Evolutionary conservation across 2,113 vertebrate genomes (phyloP), one percentile per base, ranked within the genome.

Genomic region (Zonotrichia leucophrys): DNA sequence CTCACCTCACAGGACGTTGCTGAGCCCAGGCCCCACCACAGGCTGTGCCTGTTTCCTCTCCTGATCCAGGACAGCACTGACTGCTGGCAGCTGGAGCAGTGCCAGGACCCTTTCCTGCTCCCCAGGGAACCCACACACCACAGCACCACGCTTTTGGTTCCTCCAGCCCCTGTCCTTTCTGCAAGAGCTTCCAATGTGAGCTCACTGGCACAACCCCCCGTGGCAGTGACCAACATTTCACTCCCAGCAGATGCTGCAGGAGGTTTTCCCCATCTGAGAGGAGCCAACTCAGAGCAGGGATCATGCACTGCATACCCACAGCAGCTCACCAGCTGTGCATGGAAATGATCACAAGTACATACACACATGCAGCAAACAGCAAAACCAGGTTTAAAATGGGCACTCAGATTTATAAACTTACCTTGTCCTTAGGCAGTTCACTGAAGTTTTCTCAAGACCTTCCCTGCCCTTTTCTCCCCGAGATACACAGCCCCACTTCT

Each of bases 361-460:
- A 46, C 23, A 47, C 17, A 55, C 5, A 0, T 1, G 3, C 1
- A 0, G 60, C 37, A 62, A 66, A 59, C 9, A 39, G 37, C 1
- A 7, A 30, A 6, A 76, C 7, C 44, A 23, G 37, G 6, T 16
- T n/a, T 33, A 20, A 63, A 33, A 11, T 0, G 23, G 2, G 9
- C 12, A 3, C 23, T 53, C 13, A 12, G 27, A 58, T 39, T 39
- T 49, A 22, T 13, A 42, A 90, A 58, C 50, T 23, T 13, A 30
- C 31, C 41, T 79, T 9, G 14, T 10, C 8, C 35, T 66, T 23
- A 4, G 12, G 55, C n/a, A 41, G 35, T 11, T 35, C 16, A n/a
- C 1, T 19, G 15, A 7, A 7, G 53, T 42, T 11, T 52, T 73
- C 25, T 55, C 59, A 55, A 77, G 31, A 56, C 2, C 11, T 11